Evolutionary conservation across 2,797 vertebrate species (phyloP).

Genomic region (Zenarchopterus dispar): DNA sequence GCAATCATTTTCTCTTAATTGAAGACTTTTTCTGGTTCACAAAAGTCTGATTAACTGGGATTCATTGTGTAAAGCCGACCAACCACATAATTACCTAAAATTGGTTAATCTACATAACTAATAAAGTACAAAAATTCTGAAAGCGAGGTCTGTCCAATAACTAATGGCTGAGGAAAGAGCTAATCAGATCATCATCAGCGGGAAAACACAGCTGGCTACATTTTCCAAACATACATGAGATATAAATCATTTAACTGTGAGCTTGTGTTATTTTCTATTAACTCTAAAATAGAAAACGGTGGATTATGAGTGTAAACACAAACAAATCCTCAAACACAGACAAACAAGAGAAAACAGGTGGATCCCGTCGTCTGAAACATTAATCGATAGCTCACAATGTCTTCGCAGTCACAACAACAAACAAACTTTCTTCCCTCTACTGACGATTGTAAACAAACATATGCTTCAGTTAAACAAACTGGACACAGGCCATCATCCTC

Average conservation of each 20-base stretch:
- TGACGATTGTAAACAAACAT: slow-evolving; percentile 4
- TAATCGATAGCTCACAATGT: slow-evolving; percentile 32
- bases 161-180: background rate
- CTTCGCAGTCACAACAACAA: slow-evolving; percentile 19
- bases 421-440: slow-evolving; percentile 17
- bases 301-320: background rate
- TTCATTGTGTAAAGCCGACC: slow-evolving; percentile 3
- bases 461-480: slow-evolving; percentile 11
- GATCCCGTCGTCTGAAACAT: slow-evolving; percentile 35
- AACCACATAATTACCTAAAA: slow-evolving; percentile 1
- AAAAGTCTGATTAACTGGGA: background rate
- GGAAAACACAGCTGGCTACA: background rate
- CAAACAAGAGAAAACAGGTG: slow-evolving; percentile 41
- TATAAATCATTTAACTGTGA: background rate
- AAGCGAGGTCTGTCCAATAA: background rate
- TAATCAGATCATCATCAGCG: background rate
- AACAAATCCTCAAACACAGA: slow-evolving; percentile 7
- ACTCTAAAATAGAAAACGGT: background rate
- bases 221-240: background rate
- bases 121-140: background rate
- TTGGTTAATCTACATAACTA: slow-evolving; percentile 1
- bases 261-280: background rate
- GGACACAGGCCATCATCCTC: background rate
- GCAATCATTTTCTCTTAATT: slow-evolving; percentile 3
- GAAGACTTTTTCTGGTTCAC: background rate